These are phyloP conservation scores for Neelides sp. DNA, from an alignment of 1,140 invertebrate species.

Conservation along the genomic window DNA sequence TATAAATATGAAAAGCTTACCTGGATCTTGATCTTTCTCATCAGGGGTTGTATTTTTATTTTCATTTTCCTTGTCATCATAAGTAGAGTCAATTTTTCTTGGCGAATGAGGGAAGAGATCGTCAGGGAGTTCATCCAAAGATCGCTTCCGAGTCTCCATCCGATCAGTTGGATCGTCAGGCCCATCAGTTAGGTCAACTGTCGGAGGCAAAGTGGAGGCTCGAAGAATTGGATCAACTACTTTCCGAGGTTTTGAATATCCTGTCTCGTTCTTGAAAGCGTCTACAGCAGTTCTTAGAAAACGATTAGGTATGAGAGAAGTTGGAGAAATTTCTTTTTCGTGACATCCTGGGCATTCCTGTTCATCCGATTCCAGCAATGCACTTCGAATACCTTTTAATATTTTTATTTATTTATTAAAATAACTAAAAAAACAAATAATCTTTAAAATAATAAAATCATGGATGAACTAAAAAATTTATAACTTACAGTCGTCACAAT, in stretches of 20 bases:
- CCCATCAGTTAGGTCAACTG: background rate
- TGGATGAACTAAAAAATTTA: background rate
- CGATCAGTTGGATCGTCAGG: conserved; percentile 5
- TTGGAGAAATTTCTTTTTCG: conserved; percentile 80
- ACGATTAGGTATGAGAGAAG: conserved; percentile 81
- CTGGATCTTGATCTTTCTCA: background rate
- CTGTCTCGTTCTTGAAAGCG: conserved; percentile 78
- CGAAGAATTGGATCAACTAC: conserved; percentile 12
- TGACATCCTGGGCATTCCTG: conserved; percentile 88
- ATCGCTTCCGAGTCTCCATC: conserved; percentile 6
- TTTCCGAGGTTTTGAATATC: conserved; percentile 47
- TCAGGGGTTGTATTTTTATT: background rate
- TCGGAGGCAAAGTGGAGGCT: background rate
- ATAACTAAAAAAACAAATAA: too few relatives aligned
- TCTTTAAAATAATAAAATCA: background rate
- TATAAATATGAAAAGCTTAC: background rate
- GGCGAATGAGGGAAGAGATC: conserved; percentile 31
- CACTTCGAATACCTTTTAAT: conserved; percentile 70
- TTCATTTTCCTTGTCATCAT: conserved; percentile 9
- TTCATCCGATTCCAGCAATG: conserved; percentile 79
- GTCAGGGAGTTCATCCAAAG: conserved; percentile 29
- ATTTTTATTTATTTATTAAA: too few relatives aligned
- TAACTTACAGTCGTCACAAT: conserved; percentile 91
- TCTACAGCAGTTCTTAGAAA: conserved; percentile 75
- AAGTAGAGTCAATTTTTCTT: conserved; percentile 21